Evolutionary conservation across 2,797 vertebrate genomes (phyloP), one percentile per base, ranked within the genome.

Genomic region (Melanotaenia nigrans): DNA sequence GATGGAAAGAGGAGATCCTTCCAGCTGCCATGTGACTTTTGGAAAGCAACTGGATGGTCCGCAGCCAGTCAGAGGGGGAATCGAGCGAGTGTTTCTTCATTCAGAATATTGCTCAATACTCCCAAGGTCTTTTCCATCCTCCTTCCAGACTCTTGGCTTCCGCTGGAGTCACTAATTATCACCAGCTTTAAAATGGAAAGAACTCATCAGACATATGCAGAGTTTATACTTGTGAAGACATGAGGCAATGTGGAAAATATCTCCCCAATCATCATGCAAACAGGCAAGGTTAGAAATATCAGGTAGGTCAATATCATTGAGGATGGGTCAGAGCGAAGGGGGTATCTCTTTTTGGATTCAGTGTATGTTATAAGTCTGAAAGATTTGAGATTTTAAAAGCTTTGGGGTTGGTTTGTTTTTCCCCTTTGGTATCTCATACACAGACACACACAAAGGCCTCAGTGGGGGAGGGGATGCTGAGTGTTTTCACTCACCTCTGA

Each of bases 121-220:
- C 76, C 78, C 71, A 81, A 86, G 78, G 81, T 88, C 84, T 88
- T 90, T 90, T 89, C 87, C 79, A 69, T 70, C 68, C 65, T 77
- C 61, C 55, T 53, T 77, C 61, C 77, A 84, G 79, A 87, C 69
- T 78, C 77, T 79, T 90, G 82, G 86, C 89, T 61, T 20, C 36
- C 49, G 35, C 68, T 32, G 11, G 28, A 64, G 68, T 20, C 36
- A 11, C 77, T 90, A 90, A 92, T 91, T 84, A 89, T 83, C 90
- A 82, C 81, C 90, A 90, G 87, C 79, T 88, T 89, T 82, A 79
- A 78, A 45, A 86, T 87, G 91, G 92, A 92, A 92, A 92, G 73
- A 88, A 84, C 81, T 75, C 61, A 79, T 91, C 75, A 87, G 79
- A 68, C 65, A n/a, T 56, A n/a, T 69, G 73, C 61, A 35, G 61